These are phyloP conservation scores for Andrena haemorrhoa DNA, from an alignment of 2,888 invertebrate species.

Conservation along the genomic window DNA sequence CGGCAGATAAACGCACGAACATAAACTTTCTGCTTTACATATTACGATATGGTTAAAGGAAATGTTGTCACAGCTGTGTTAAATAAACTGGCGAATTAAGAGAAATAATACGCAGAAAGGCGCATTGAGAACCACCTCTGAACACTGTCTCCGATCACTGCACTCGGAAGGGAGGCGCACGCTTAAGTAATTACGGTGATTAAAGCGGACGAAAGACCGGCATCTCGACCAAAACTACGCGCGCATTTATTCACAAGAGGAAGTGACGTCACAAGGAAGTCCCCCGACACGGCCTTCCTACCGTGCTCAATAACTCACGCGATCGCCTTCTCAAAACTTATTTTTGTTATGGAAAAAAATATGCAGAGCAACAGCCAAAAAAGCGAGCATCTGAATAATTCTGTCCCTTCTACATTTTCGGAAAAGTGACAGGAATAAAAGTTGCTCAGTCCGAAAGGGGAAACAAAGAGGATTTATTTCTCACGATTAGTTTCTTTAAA, in stretches of 20 bases:
- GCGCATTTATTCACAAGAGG: slow-evolving; percentile 47
- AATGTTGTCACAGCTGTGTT: background rate
- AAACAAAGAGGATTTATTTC: too few species aligned
- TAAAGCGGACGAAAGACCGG: slow-evolving; percentile 47
- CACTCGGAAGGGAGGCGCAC: slow-evolving; percentile 20
- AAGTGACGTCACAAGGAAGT: slow-evolving; percentile 72
- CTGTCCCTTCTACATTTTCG: too few species aligned
- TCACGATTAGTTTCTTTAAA: too few species aligned
- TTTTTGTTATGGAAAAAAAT: background rate
- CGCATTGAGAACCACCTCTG: slow-evolving; percentile 8
- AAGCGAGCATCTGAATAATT: too few species aligned
- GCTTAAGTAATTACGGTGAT: slow-evolving; percentile 54
- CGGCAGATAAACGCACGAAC: too few species aligned
- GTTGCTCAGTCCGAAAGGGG: too few species aligned
- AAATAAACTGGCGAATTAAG: background rate
- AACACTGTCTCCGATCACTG: slow-evolving; percentile 20
- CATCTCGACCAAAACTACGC: slow-evolving; percentile 44
- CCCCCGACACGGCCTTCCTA: slow-evolving; percentile 57
- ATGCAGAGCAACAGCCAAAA: too few species aligned
- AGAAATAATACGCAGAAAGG: slow-evolving; percentile 22
- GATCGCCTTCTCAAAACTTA: background rate
- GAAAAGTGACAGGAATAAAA: too few species aligned
- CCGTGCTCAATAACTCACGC: slow-evolving; percentile 6
- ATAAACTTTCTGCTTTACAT: too few species aligned
- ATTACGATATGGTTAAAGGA: too few species aligned